Conservation (phyloP, 2,113 vertebrate species). For the Morone chrysops region DNA sequence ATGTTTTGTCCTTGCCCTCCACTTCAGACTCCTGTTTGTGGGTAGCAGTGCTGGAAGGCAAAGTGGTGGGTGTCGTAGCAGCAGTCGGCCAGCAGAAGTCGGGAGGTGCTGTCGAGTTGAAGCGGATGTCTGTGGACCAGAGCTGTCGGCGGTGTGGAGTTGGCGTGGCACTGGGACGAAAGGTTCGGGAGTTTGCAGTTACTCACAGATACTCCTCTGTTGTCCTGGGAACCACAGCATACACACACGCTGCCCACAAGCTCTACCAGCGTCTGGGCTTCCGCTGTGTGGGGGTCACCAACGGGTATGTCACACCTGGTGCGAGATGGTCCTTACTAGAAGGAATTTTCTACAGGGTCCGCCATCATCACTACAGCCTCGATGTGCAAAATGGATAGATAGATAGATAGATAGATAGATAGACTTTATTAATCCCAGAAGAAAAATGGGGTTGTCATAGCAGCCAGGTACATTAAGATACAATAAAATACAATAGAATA, state of each 20-base stretch:
- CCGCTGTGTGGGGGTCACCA: conserved; percentile 84
- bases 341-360: conserved; percentile 89
- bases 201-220: conserved; percentile 85
- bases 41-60: conserved; percentile 88
- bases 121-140: conserved; percentile 89
- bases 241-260: conserved; percentile 86
- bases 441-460: no score
- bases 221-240: conserved; percentile 89
- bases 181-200: conserved; percentile 89
- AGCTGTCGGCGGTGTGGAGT: conserved; percentile 85
- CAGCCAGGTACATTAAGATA: no score
- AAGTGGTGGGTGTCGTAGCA: conserved; percentile 88
- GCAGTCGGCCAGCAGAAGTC: conserved; percentile 78
- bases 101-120: conserved; percentile 85
- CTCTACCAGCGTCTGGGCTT: conserved; percentile 91
- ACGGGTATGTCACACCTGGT: conserved; percentile 85
- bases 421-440: no score
- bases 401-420: no score
- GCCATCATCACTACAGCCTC: conserved; percentile 89
- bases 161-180: conserved; percentile 87
- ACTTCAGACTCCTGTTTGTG: conserved; percentile 88
- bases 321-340: conserved; percentile 85
- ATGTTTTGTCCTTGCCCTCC: conserved; percentile 1
- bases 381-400: conserved; percentile 17
- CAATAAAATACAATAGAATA: no score